Evolutionary conservation across 2,797 vertebrate genomes (phyloP).

Genomic region (Ambastaia sidthimunki): DNA sequence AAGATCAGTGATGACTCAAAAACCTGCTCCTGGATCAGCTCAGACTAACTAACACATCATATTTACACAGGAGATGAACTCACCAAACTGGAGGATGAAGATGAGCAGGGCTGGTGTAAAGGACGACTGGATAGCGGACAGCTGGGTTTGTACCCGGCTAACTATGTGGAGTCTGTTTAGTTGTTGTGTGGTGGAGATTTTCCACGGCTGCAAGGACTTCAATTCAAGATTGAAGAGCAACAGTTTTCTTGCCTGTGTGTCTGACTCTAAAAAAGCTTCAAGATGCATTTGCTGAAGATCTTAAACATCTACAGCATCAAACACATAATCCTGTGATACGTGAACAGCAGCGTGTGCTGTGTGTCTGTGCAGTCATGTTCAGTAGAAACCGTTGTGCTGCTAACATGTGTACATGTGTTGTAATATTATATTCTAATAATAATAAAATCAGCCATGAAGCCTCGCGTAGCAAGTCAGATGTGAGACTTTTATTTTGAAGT

Average conservation of each 20-base stretch:
- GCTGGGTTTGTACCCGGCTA: constrained; percentile 94
- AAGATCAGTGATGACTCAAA: background rate
- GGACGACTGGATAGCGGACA: constrained; percentile 91
- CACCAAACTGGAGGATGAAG: constrained; percentile 95
- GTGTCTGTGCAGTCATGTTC: constrained; percentile 65
- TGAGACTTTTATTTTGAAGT: constrained; percentile 66
- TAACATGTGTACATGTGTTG: constrained; percentile 64
- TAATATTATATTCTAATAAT: too few relatives aligned
- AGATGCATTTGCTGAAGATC: constrained; percentile 45
- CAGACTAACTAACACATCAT: background rate
- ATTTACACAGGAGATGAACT: constrained; percentile 86
- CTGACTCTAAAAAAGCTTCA: constrained; percentile 60
- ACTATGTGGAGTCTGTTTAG: constrained; percentile 93
- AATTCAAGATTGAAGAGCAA: constrained; percentile 72
- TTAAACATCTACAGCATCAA: constrained; percentile 49
- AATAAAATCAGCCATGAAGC: constrained; percentile 62
- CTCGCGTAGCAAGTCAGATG: constrained; percentile 70
- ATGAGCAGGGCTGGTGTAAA: constrained; percentile 98
- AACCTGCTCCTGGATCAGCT: background rate
- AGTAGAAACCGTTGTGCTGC: constrained; percentile 61
- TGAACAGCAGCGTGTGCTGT: constrained; percentile 23
- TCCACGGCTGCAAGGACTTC: constrained; percentile 76
- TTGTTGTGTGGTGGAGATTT: constrained; percentile 38
- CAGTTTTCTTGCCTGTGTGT: constrained; percentile 55
- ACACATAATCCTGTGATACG: constrained; percentile 39